These are phyloP conservation scores for Falco naumanni DNA, from an alignment of 2,797 vertebrate genomes.

Conservation along the genomic window DNA sequence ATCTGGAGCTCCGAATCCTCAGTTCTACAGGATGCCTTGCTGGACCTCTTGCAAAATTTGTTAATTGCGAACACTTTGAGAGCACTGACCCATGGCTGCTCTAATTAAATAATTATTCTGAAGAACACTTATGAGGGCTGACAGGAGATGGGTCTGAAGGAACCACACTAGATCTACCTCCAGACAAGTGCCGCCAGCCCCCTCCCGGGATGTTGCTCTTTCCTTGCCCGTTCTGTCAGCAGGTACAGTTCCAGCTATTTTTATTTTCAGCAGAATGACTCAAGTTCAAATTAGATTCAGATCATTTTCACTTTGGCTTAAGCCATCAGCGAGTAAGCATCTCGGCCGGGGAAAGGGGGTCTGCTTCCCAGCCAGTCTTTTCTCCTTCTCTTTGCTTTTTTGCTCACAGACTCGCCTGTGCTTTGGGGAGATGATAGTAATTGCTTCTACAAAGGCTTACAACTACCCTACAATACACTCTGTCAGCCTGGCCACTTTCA, in stretches of 20 bases:
- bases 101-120: conserved; percentile 56
- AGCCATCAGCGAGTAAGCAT: not conserved
- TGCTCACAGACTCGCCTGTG: not conserved
- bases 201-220: not conserved
- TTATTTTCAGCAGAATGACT: conserved; percentile 45
- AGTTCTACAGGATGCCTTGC: not conserved
- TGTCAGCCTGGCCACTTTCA: conserved; percentile 26
- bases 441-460: conserved; percentile 31
- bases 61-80: conserved; percentile 21
- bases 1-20: not conserved
- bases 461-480: not conserved
- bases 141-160: not conserved
- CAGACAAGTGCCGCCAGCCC: not conserved
- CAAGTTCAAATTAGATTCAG: conserved; percentile 33
- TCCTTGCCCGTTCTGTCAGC: not conserved
- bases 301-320: conserved; percentile 43
- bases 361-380: not conserved
- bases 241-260: conserved; percentile 9
- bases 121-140: not conserved
- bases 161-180: not conserved
- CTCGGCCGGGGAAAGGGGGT: not conserved
- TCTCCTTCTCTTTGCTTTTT: not conserved
- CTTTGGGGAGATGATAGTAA: conserved; percentile 1
- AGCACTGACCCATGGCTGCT: not conserved
- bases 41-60: conserved; percentile 4